phyloP scores from a whole-genome alignment of 1,140 invertebrate genomes.

The Acromyrmex heyeri region DNA sequence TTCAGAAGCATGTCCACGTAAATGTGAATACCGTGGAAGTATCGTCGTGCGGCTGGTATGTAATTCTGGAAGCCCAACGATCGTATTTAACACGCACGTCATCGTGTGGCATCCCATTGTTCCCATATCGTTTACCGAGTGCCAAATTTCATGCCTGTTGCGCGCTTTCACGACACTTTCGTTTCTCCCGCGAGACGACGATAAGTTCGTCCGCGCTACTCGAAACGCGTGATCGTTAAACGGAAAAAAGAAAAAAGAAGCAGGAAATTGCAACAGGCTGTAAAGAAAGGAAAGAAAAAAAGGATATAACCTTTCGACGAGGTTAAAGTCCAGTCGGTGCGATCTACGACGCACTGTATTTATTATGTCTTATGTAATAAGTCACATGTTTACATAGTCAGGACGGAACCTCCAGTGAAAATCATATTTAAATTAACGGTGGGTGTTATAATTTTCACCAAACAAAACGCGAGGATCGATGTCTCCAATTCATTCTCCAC shows the following conservation, averaged over 20 bases:
- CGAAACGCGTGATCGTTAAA: background rate
- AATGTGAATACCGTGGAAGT: background rate
- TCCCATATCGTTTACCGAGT: background rate
- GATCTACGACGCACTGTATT: background rate
- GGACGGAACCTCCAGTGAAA: background rate
- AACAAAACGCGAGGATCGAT: background rate
- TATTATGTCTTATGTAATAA: conserved; percentile 54
- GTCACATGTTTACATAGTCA: background rate
- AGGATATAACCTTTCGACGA: background rate
- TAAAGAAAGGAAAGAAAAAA: background rate
- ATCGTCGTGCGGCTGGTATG: conserved; percentile 26
- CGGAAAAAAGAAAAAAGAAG: background rate
- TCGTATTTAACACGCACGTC: background rate
- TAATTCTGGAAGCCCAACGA: background rate
- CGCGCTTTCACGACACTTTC: background rate
- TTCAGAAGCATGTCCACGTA: background rate
- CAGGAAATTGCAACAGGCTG: background rate
- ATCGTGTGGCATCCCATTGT: background rate
- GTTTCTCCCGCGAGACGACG: background rate
- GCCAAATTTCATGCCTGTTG: conserved; percentile 10
- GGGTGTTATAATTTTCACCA: background rate
- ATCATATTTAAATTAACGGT: background rate
- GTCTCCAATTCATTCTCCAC: background rate
- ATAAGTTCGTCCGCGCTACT: no score
- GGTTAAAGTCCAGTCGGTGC: background rate